Conservation (phyloP, 1,140 invertebrate species). For the Caerostris darwini region DNA sequence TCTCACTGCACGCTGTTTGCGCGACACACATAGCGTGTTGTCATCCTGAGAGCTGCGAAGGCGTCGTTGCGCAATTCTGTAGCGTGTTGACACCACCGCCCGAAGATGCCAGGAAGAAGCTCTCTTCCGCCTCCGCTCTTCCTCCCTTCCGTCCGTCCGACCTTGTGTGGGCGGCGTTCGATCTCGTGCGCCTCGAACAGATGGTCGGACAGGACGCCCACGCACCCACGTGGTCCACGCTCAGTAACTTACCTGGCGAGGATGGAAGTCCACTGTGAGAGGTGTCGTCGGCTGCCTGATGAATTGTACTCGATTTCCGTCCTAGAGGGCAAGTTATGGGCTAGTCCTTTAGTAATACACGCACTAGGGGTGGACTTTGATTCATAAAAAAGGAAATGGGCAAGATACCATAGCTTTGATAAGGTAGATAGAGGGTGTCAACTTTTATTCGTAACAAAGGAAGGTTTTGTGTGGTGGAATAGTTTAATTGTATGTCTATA, state of each 20-base stretch:
- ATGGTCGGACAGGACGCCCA: conserved; percentile 51
- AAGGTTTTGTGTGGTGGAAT: neutral
- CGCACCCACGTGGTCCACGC: neutral
- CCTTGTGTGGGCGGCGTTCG: conserved; percentile 71
- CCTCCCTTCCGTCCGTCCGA: conserved; percentile 32
- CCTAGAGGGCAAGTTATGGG: neutral
- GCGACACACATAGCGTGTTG: neutral
- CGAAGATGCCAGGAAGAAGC: conserved; percentile 2
- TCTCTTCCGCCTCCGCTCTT: neutral
- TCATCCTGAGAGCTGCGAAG: neutral
- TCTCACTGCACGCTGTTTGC: neutral
- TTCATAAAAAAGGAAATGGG: neutral
- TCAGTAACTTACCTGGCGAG: neutral
- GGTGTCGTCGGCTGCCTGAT: neutral
- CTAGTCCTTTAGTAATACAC: too few species aligned
- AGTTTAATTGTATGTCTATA: neutral
- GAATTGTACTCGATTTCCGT: neutral
- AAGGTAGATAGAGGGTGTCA: neutral
- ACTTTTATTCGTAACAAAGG: neutral
- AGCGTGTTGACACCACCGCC: neutral
- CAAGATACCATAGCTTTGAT: neutral
- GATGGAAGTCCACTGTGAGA: neutral
- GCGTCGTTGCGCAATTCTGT: neutral
- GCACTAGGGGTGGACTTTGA: neutral
- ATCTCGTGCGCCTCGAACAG: neutral